These are phyloP conservation scores for Panzeria rudis DNA, from an alignment of 2,888 invertebrate species.

Conservation along the genomic window DNA sequence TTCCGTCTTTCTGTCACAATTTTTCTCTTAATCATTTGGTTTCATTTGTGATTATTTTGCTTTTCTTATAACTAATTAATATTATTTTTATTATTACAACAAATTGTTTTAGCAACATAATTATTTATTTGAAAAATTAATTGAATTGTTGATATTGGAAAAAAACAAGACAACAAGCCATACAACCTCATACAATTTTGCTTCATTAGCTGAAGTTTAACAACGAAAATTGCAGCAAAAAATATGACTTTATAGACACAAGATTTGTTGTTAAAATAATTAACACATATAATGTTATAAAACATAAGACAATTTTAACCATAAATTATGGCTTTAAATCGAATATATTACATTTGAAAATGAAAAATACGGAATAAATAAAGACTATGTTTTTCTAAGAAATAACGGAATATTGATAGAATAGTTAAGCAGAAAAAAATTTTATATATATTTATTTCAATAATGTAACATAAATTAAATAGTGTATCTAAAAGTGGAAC, in stretches of 20 bases:
- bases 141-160: constrained; percentile 62
- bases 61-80: constrained; percentile 24
- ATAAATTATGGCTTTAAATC: constrained; percentile 65
- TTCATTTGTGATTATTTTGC: constrained; percentile 15
- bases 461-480: no score
- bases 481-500: no score
- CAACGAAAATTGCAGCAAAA: constrained; percentile 26
- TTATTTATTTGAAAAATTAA: constrained; percentile 69
- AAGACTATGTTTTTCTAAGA: not conserved
- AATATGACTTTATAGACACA: not conserved
- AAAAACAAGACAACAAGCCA: constrained; percentile 23
- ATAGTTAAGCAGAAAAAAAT: not conserved
- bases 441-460: no score
- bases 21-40: constrained; percentile 6
- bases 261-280: constrained; percentile 66
- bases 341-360: constrained; percentile 53
- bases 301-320: constrained; percentile 56
- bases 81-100: constrained; percentile 50
- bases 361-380: constrained; percentile 6
- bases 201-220: constrained; percentile 22
- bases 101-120: constrained; percentile 69
- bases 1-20: not conserved
- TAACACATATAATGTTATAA: constrained; percentile 69
- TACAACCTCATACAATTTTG: not conserved
- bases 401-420: not conserved